Conservation (phyloP, 1,140 invertebrate species). For the Drosophila tsacasi region DNA sequence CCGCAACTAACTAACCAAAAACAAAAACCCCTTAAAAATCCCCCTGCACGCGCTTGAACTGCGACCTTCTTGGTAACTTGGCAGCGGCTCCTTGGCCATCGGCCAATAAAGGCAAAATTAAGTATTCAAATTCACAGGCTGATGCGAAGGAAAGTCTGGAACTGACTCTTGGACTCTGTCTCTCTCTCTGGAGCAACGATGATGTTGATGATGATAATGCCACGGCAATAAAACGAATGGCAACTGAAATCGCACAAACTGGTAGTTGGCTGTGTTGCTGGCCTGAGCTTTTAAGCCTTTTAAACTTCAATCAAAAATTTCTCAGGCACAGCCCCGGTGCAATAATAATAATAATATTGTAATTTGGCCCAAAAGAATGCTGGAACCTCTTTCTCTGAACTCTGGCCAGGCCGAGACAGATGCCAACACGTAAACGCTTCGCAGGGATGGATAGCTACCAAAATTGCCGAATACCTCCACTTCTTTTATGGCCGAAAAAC, state of each 20-base stretch:
- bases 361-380: slow-evolving; percentile 68
- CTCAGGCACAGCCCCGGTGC: slow-evolving; percentile 56
- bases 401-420: slow-evolving; percentile 35
- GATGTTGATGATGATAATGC: slow-evolving; percentile 63
- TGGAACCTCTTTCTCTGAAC: slow-evolving; percentile 62
- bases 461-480: slow-evolving; percentile 39
- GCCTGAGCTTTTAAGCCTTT: slow-evolving; percentile 69
- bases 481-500: slow-evolving; percentile 69
- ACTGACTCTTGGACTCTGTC: background rate
- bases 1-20: background rate
- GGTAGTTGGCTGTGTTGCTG: slow-evolving; percentile 56
- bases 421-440: slow-evolving; percentile 81
- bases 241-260: slow-evolving; percentile 75
- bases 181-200: background rate
- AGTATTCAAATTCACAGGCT: slow-evolving; percentile 76
- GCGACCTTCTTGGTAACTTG: slow-evolving; percentile 58
- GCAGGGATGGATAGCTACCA: slow-evolving; percentile 56
- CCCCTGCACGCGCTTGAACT: slow-evolving; percentile 63
- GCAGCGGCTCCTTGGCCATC: slow-evolving; percentile 45
- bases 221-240: slow-evolving; percentile 78
- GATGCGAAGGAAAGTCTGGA: slow-evolving; percentile 49
- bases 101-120: slow-evolving; percentile 56
- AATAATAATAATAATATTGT: slow-evolving; percentile 78
- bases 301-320: slow-evolving; percentile 82
- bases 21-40: slow-evolving; percentile 5